Evolutionary conservation across 2,113 vertebrate species (phyloP).

Genomic region (Petaurus breviceps): DNA sequence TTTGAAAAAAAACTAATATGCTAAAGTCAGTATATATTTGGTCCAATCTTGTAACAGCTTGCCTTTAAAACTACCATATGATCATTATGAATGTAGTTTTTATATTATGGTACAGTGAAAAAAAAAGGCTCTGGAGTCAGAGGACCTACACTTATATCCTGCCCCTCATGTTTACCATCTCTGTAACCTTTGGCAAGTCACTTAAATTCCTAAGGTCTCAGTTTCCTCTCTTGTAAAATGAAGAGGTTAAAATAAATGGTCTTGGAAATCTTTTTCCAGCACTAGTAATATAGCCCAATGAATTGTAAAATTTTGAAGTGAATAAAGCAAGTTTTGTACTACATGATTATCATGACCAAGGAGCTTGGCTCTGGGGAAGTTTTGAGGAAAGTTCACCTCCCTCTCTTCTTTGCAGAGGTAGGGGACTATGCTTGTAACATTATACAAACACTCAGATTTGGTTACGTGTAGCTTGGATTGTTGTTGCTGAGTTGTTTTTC

Average conservation of each 20-base stretch:
- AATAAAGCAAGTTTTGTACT: neutral
- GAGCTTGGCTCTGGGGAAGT: neutral
- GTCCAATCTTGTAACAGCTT: neutral
- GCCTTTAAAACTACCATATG: neutral
- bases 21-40: neutral
- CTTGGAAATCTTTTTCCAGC: neutral
- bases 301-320: neutral
- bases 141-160: neutral
- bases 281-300: neutral
- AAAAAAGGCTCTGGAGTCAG: neutral
- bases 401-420: neutral
- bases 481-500: neutral
- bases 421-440: neutral
- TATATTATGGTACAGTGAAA: neutral
- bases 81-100: neutral
- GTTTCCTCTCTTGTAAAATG: neutral
- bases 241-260: neutral
- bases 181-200: neutral
- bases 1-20: neutral
- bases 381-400: neutral
- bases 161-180: neutral
- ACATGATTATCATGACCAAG: neutral
- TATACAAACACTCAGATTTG: neutral
- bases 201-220: neutral
- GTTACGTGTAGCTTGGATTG: neutral